A percentile compares a stretch with the other conserved stretches of the same genome.
Evolutionary conservation across 2,888 invertebrate genomes (phyloP).

Genomic region (Ecliptopera silaceata): DNA sequence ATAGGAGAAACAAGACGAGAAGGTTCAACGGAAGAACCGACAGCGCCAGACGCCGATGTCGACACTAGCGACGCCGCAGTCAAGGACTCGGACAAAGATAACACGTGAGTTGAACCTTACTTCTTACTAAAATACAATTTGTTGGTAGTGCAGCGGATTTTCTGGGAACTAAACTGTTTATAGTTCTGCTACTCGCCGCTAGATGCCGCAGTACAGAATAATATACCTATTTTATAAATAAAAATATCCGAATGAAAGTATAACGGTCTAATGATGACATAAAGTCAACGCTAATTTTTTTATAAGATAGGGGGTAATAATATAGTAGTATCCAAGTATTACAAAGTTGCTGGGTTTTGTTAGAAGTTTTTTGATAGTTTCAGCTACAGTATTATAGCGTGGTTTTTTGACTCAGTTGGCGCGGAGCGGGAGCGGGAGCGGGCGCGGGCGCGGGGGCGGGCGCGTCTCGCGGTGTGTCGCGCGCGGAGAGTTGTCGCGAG

Average conservation of each 20-base stretch:
- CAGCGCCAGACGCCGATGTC: conserved; percentile 64
- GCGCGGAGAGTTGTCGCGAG: conserved; percentile 77
- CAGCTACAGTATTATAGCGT: no score
- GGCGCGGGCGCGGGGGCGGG: conserved; percentile 34
- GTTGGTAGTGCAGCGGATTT: background rate
- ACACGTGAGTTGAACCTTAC: conserved; percentile 41
- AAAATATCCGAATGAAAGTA: no score
- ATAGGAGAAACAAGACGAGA: conserved; percentile 72
- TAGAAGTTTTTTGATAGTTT: no score
- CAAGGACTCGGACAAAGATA: conserved; percentile 70
- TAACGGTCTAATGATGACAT: no score
- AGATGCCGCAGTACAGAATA: conserved; percentile 33
- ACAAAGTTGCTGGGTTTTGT: no score
- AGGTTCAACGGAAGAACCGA: conserved; percentile 71
- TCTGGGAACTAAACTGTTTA: background rate
- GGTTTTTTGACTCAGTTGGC: conserved; percentile 44
- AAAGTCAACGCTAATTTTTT: no score
- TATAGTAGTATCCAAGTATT: no score
- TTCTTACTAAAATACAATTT: background rate
- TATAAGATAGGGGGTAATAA: no score
- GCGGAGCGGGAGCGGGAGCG: conserved; percentile 46
- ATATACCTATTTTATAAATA: no score
- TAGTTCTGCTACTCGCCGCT: conserved; percentile 37
- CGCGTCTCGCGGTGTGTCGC: conserved; percentile 69
- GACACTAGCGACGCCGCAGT: conserved; percentile 63